A percentile compares a stretch with the other conserved stretches of the same genome.
These are phyloP conservation scores for Ctenosaura bakeri DNA, from an alignment of 2,797 vertebrate genomes.

Conservation along the genomic window DNA sequence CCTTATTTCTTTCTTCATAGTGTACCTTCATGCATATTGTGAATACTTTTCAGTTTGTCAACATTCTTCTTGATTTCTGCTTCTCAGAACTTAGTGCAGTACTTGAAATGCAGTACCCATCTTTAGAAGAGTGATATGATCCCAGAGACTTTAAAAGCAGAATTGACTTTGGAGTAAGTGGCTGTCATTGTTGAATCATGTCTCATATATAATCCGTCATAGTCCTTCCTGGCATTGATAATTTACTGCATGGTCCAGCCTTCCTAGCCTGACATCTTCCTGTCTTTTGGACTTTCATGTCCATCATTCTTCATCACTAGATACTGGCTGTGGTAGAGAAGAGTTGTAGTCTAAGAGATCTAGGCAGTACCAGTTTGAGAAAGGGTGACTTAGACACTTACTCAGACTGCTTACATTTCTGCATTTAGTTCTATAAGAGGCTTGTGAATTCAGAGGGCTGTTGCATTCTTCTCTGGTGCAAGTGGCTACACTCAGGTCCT, in stretches of 20 bases:
- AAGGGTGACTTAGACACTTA: not conserved
- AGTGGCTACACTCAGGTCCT: not conserved
- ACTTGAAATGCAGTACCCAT: not conserved
- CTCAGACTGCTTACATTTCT: conserved; percentile 21
- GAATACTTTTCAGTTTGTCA: conserved; percentile 14
- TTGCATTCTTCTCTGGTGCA: not conserved
- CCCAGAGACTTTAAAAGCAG: not conserved
- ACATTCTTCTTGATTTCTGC: conserved; percentile 12
- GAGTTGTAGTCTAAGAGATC: not conserved
- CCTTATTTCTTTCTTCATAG: not conserved
- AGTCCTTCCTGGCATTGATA: conserved; percentile 2
- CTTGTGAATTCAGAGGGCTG: not conserved
- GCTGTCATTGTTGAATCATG: conserved; percentile 27
- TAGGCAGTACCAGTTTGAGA: not conserved
- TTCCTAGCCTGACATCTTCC: not conserved
- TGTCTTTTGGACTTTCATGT: not conserved
- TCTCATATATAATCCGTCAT: conserved; percentile 2
- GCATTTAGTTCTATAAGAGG: not conserved
- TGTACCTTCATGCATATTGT: not conserved
- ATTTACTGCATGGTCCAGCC: not conserved
- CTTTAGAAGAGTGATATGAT: not conserved
- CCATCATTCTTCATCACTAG: not conserved
- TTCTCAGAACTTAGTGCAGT: not conserved
- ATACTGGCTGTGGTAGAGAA: not conserved
- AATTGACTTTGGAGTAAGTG: not conserved